Base-by-base conservation (phyloP, 1,140 invertebrate genomes). In the Brachionus koreanus region DNA sequence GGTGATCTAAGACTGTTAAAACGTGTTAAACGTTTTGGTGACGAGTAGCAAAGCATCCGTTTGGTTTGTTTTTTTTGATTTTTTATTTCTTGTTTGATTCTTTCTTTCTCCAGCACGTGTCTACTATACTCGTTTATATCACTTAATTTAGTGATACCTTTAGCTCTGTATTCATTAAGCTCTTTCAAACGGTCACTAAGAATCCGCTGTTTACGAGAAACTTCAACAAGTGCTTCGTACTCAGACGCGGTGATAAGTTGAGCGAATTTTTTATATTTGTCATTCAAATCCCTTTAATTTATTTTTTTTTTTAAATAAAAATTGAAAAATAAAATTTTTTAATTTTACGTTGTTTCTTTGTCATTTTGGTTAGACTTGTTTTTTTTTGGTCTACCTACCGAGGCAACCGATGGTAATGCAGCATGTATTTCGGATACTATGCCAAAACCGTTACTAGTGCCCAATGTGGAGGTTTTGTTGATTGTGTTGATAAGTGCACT, bases 191-290 rank as follows among this genome's bases (percentile, higher is more conserved):
- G 90, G 84, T 93, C 90, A 84, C 93, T 91, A 67, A 96, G 88
- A 87, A 95, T 93, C 13, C 69, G 69, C 25, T 43, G 94, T 83
- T 92, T 91, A 88, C 94, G 92, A 69, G 96, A 87, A 83, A 92
- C 94, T 75, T 88, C 90, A 49, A 94, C 88, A 69, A 95, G 91
- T 82, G 92, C 91, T 83, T 94, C 92, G 85, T 95, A 93, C 88
- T 96, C 94, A 83, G 92, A 90, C 37, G 92, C 91, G 0, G 93
- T 93, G 85, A 94, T 93, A 89, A 96, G 96, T 86, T 95, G 94
- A 29, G 93, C 92, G 86, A 95, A 94, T 52, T 93, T 91, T 49
- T 93, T 91, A 86, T 96, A 91, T 67, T 93, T 92, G 83, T 96
- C 94, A 72, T 88, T 85, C 25, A 90, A 85, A 67, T 89, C 88